These are phyloP conservation scores for Myotis brandtii DNA, from an alignment of 2,113 vertebrate species.

Conservation along the genomic window DNA sequence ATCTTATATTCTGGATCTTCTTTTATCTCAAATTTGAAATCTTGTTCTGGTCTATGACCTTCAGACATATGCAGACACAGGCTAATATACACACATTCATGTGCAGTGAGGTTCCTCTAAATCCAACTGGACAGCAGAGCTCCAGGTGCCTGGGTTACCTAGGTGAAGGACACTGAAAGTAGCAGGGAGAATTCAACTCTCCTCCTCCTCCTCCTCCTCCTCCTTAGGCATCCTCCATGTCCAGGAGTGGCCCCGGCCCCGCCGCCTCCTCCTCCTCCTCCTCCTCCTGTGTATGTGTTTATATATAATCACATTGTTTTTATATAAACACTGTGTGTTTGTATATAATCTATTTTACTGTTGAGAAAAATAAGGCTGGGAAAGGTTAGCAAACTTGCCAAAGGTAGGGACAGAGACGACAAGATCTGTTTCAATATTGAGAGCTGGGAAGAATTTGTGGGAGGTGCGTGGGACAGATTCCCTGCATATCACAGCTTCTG, in stretches of 20 bases:
- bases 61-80: not conserved
- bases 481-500: not conserved
- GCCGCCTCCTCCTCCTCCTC: not conserved
- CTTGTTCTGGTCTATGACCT: not conserved
- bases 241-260: too few relatives aligned
- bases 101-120: not conserved
- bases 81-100: not conserved
- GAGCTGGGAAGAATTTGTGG: slow-evolving; percentile 43
- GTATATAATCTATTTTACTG: not conserved
- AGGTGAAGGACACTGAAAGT: not conserved
- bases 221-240: too few relatives aligned
- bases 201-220: not conserved
- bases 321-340: not conserved
- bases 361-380: not conserved
- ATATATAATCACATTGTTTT: not conserved
- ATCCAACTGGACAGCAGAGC: not conserved
- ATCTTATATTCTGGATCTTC: not conserved
- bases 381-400: not conserved
- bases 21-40: not conserved
- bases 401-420: not conserved
- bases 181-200: not conserved
- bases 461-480: slow-evolving; percentile 37
- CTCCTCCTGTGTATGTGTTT: not conserved
- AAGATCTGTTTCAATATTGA: not conserved
- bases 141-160: not conserved